phyloP scores from a whole-genome alignment of 2,113 vertebrate genomes.

The Polyodon spathula region DNA sequence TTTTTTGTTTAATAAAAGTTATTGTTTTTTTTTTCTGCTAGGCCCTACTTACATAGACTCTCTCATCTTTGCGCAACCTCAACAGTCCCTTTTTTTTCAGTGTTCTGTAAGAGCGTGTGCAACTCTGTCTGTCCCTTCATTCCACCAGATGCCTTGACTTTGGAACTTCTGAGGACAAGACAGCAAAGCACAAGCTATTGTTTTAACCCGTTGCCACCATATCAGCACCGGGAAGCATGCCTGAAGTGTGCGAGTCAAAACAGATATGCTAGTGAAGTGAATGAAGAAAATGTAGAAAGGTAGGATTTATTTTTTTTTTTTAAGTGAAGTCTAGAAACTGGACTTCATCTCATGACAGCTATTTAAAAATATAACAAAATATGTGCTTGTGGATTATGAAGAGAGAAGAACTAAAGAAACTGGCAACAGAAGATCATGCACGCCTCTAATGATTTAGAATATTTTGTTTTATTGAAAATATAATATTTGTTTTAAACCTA shows the following conservation, averaged over 20 bases:
- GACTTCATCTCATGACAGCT: too few relatives aligned
- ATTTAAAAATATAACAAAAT: too few relatives aligned
- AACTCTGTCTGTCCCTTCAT: conserved; percentile 8
- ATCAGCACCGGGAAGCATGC: conserved; percentile 10
- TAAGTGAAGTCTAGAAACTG: background rate
- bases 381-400: too few relatives aligned
- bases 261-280: background rate
- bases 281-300: conserved; percentile 26
- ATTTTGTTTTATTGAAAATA: too few relatives aligned
- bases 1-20: background rate
- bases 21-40: background rate
- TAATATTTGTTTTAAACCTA: too few relatives aligned
- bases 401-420: too few relatives aligned
- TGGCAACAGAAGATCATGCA: too few relatives aligned
- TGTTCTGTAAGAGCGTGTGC: background rate
- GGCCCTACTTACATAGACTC: background rate
- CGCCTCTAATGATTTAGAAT: too few relatives aligned
- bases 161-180: background rate
- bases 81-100: background rate
- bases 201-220: background rate
- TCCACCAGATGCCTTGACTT: background rate
- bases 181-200: background rate
- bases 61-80: background rate
- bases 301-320: conserved; percentile 31
- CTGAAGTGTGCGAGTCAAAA: conserved; percentile 4